Evolutionary conservation across 2,797 vertebrate species (phyloP).

Genomic region (Sparidentex hasta): DNA sequence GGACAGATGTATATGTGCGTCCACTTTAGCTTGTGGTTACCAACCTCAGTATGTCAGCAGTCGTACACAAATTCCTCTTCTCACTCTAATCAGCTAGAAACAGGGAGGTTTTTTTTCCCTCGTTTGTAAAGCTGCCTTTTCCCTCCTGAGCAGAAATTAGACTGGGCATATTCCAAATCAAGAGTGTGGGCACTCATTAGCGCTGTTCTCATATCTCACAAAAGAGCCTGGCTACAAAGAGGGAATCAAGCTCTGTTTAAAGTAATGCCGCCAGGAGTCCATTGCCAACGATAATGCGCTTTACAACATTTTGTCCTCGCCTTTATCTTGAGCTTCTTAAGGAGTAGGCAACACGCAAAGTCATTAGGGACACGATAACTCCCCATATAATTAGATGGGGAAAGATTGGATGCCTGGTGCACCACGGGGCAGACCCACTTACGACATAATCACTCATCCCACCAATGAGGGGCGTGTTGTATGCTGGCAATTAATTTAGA

Average conservation of each 20-base stretch:
- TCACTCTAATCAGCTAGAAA: slow-evolving; percentile 51
- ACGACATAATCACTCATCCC: slow-evolving; percentile 75
- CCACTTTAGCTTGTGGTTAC: slow-evolving; percentile 12
- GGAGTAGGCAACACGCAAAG: slow-evolving; percentile 79
- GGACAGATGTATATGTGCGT: too few relatives aligned
- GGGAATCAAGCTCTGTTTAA: slow-evolving; percentile 78
- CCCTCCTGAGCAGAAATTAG: slow-evolving; percentile 63
- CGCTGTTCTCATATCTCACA: slow-evolving; percentile 73
- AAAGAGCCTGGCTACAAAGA: slow-evolving; percentile 75
- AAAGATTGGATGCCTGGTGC: slow-evolving; percentile 75
- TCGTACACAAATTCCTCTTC: slow-evolving; percentile 39
- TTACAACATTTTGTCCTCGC: slow-evolving; percentile 81
- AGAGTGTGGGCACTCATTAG: slow-evolving; percentile 77
- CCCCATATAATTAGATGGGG: slow-evolving; percentile 79
- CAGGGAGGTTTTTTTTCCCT: background rate
- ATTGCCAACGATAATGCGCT: slow-evolving; percentile 80
- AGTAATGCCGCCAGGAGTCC: slow-evolving; percentile 76
- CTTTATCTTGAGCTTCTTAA: slow-evolving; percentile 82
- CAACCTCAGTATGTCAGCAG: slow-evolving; percentile 38
- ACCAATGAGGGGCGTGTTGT: slow-evolving; percentile 67
- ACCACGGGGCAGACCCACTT: slow-evolving; percentile 76
- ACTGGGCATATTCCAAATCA: slow-evolving; percentile 74
- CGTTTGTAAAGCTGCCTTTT: slow-evolving; percentile 61
- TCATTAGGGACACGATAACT: slow-evolving; percentile 82
- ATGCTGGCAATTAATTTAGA: slow-evolving; percentile 76